Evolutionary conservation across 2,797 vertebrate species (phyloP).

Genomic region (Discoglossus pictus): DNA sequence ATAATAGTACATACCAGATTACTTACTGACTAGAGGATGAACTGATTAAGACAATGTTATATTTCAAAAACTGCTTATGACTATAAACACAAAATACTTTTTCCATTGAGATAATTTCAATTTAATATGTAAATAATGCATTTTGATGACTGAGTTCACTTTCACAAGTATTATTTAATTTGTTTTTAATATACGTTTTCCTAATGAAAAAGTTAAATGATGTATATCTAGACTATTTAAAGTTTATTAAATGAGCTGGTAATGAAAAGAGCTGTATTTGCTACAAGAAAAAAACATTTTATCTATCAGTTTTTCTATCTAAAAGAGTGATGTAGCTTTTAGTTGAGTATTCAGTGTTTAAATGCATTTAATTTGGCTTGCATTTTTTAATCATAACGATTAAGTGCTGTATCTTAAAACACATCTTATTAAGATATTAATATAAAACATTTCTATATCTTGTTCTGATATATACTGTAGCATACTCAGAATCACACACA

Average conservation of each 20-base stretch:
- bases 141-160: slow-evolving; percentile 11
- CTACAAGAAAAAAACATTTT: not conserved
- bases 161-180: slow-evolving; percentile 36
- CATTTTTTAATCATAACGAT: not conserved
- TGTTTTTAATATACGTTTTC: slow-evolving; percentile 35
- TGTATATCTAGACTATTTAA: slow-evolving; percentile 36
- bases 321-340: slow-evolving; percentile 5
- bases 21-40: no score
- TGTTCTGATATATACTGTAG: no score
- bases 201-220: slow-evolving; percentile 49
- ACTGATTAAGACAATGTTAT: no score
- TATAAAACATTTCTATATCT: no score
- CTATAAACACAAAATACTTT: no score
- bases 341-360: slow-evolving; percentile 18
- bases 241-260: slow-evolving; percentile 28
- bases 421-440: no score
- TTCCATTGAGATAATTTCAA: slow-evolving; percentile 28
- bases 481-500: no score
- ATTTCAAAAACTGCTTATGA: no score
- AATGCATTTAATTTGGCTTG: slow-evolving; percentile 18
- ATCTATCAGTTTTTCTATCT: slow-evolving; percentile 5
- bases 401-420: no score
- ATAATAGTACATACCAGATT: no score
- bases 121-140: slow-evolving; percentile 39
- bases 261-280: slow-evolving; percentile 21